Base-by-base conservation (phyloP, 2,797 vertebrate genomes). In the Thunnus albacares region DNA sequence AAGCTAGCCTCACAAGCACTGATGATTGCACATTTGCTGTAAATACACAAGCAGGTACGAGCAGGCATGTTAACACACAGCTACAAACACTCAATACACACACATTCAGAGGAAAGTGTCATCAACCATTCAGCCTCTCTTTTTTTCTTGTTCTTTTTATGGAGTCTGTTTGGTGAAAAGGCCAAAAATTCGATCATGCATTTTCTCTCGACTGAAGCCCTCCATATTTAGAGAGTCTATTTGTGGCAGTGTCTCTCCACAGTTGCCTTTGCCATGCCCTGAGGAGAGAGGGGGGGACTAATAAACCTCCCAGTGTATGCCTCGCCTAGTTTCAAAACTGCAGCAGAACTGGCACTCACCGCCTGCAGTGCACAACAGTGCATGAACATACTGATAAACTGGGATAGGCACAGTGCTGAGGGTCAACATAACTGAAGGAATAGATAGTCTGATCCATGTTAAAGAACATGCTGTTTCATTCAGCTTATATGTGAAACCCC, bases 191-290 rank as follows among this genome's bases (percentile, higher is more conserved):
- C 82, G 58, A 93, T 90, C 83, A 82, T 87, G 79, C 80, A 77
- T 88, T 84, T 90, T 89, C 86, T 87, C 86, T 89, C 77, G 76
- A 84, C 88, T 90, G 89, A 87, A 90, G 84, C 75, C 79, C 85
- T 93, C 89, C 91, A 90, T 89, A 90, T 93, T 93, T 91, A 92
- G 89, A 92, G 82, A 80, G 66, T 90, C 92, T 94, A 93, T 94
- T 93, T 93, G 89, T 90, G 90, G 87, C 89, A 77, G 79, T 71
- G 80, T 90, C 82, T 92, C 91, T 90, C 87, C 82, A 84, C 82
- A 84, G 89, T 90, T 92, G 89, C 90, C 81, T 89, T 87, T 88
- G 84, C 87, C 78, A 72, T 94, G 90, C 88, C 92, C 88, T 0
- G 87, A 92, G 90, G 90, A 87, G 67, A 79, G 79, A 77, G 64